phyloP scores from a whole-genome alignment of 2,797 vertebrate species.

The Leptatherina wallacei region DNA sequence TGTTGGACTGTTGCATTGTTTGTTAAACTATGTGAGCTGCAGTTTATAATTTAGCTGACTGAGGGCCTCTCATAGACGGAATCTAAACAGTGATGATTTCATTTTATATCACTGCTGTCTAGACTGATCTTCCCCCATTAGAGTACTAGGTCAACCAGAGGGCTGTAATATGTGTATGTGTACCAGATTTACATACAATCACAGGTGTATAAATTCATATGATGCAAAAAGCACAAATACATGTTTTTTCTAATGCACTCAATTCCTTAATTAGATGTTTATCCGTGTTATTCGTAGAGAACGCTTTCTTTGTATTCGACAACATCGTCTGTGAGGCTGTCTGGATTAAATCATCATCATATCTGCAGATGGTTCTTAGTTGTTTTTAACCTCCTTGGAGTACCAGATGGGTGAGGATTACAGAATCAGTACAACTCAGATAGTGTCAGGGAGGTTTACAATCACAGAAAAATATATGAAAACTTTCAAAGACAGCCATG shows the following conservation, averaged over 20 bases:
- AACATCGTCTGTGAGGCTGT: slow-evolving; percentile 24
- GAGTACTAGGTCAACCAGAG: slow-evolving; percentile 9
- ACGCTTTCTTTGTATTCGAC: slow-evolving; percentile 19
- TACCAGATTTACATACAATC: not conserved
- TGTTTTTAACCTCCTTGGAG: slow-evolving; percentile 37
- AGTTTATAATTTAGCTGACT: not conserved
- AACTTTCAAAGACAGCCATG: slow-evolving; percentile 34
- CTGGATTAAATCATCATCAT: slow-evolving; percentile 38
- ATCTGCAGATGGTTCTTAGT: slow-evolving; percentile 50
- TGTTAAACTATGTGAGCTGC: not conserved
- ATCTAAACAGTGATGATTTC: not conserved
- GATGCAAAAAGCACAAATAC: slow-evolving; percentile 13
- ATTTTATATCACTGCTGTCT: not conserved
- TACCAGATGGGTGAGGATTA: slow-evolving; percentile 55
- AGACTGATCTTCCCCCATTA: not conserved
- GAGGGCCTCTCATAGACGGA: not conserved
- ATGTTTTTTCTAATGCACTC: slow-evolving; percentile 10
- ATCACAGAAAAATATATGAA: slow-evolving; percentile 23
- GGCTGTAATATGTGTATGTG: not conserved
- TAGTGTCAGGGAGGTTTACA: slow-evolving; percentile 35
- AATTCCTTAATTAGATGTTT: slow-evolving; percentile 15
- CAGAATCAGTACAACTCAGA: slow-evolving; percentile 34
- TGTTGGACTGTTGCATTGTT: slow-evolving; percentile 6
- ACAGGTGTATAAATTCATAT: slow-evolving; percentile 19
- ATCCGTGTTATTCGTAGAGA: slow-evolving; percentile 17